Evolutionary conservation across 2,797 vertebrate species (phyloP).

Genomic region (Choloepus didactylus): DNA sequence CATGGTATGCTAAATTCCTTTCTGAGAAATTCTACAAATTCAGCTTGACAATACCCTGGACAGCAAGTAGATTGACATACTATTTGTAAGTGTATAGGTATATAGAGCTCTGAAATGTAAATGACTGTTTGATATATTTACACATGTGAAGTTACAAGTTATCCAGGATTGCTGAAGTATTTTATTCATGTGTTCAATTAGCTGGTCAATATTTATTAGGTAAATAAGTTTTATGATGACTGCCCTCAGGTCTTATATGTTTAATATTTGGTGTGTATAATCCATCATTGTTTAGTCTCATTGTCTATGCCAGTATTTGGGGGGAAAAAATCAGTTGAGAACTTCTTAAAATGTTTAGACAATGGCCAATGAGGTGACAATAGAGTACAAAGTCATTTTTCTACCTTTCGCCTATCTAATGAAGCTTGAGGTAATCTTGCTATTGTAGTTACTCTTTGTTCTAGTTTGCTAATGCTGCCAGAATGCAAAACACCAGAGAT

Average conservation of each 20-base stretch:
- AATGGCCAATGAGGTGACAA: background rate
- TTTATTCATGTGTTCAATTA: background rate
- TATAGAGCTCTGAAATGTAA: background rate
- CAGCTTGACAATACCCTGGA: background rate
- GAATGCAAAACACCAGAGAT: too few relatives aligned
- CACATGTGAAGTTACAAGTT: background rate
- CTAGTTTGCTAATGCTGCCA: too few relatives aligned
- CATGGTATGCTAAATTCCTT: background rate
- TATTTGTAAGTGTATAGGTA: background rate
- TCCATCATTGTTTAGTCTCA: background rate
- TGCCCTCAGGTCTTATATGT: background rate
- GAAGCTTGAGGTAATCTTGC: constrained; percentile 58
- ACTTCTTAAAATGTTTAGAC: constrained; percentile 3
- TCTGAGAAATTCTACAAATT: background rate
- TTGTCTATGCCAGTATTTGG: background rate
- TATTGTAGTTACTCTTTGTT: constrained; percentile 17
- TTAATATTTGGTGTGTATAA: background rate
- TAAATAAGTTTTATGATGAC: background rate
- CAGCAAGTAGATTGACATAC: background rate
- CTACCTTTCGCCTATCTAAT: background rate
- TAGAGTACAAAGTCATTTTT: constrained; percentile 5
- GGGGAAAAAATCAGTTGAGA: constrained; percentile 1
- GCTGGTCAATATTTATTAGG: background rate
- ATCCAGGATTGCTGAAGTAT: background rate
- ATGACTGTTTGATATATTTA: background rate